Conservation (phyloP, 2,888 invertebrate species). For the Gortyna flavago region DNA sequence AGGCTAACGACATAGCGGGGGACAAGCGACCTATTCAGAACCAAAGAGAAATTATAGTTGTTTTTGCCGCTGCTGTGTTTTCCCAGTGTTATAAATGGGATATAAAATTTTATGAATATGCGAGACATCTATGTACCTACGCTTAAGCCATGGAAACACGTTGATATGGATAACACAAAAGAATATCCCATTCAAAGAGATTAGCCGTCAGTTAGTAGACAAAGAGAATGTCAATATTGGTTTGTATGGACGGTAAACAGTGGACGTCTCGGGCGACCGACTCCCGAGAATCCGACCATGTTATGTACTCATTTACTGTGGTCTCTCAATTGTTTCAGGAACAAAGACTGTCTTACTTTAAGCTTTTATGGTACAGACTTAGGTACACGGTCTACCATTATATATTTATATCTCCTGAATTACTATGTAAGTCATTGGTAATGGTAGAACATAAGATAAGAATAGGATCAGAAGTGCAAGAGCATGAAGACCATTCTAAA, state of each 20-base stretch:
- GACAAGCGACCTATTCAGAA: slow-evolving; percentile 4
- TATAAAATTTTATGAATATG: slow-evolving; percentile 27
- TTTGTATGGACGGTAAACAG: slow-evolving; percentile 84
- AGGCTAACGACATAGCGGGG: slow-evolving; percentile 12
- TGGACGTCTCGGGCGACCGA: slow-evolving; percentile 75
- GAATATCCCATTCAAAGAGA: slow-evolving; percentile 83
- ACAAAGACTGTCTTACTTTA: slow-evolving; percentile 75
- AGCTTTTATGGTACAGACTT: slow-evolving; percentile 42
- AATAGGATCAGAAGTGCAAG: slow-evolving; percentile 3
- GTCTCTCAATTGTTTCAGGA: slow-evolving; percentile 78
- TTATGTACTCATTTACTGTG: slow-evolving; percentile 70
- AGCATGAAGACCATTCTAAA: neutral
- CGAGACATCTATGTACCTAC: slow-evolving; percentile 1
- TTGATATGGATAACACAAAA: slow-evolving; percentile 76
- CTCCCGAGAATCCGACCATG: slow-evolving; percentile 82
- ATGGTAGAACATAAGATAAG: slow-evolving; percentile 3
- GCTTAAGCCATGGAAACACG: slow-evolving; percentile 65
- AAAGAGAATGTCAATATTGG: slow-evolving; percentile 88
- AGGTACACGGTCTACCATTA: too few relatives aligned
- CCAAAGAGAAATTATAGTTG: slow-evolving; percentile 19
- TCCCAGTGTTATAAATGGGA: slow-evolving; percentile 8
- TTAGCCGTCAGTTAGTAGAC: slow-evolving; percentile 85
- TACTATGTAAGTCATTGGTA: too few relatives aligned
- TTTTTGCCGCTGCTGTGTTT: slow-evolving; percentile 19
- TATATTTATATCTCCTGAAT: too few relatives aligned